These are phyloP conservation scores for Urosaurus nigricauda DNA, from an alignment of 2,797 vertebrate species.

Conservation along the genomic window DNA sequence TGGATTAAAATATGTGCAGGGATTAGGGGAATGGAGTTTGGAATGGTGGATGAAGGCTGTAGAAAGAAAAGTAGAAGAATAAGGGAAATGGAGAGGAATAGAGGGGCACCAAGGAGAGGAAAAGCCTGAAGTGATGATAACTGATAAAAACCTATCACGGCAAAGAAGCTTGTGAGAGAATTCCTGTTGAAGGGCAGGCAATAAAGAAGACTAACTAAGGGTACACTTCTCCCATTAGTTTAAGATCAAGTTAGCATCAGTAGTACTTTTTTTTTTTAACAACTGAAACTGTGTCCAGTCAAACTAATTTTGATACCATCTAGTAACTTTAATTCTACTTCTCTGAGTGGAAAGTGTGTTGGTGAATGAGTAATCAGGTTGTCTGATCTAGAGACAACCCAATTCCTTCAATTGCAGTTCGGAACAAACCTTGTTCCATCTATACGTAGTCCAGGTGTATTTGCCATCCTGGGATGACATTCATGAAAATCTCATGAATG, in stretches of 20 bases:
- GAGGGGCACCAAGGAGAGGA: background rate
- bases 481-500: no score
- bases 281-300: background rate
- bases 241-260: background rate
- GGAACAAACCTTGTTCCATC: no score
- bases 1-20: background rate
- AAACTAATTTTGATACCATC: background rate
- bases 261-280: background rate
- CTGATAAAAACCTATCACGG: background rate
- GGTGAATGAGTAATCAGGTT: background rate
- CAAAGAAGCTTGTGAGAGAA: background rate
- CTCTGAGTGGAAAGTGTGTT: background rate
- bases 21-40: background rate
- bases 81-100: background rate
- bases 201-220: background rate
- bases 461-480: no score
- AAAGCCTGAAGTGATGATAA: background rate
- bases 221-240: background rate
- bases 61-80: background rate
- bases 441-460: no score
- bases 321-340: background rate
- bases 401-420: no score
- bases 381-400: background rate
- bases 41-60: background rate
- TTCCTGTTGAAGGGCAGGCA: background rate